Base-by-base conservation (phyloP, 2,888 invertebrate species). In the Erebia aethiops region DNA sequence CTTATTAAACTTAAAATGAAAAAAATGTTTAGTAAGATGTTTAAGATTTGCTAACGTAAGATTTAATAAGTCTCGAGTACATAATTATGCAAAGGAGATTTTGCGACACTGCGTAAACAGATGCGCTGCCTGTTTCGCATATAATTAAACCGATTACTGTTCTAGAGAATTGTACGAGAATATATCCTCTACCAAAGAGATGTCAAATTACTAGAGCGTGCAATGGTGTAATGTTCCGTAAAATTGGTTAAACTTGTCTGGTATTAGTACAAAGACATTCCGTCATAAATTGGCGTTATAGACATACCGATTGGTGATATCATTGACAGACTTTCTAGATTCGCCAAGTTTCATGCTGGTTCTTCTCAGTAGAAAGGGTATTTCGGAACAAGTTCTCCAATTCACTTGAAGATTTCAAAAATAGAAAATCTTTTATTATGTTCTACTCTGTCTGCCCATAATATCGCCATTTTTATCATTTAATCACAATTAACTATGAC, bases 61-160 rank as follows among this genome's bases (percentile, higher is more conserved):
- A 60, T 60, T 41, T 41, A 16, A 41, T 43, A 61, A 18, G 61
- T 46, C 43, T 11, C 61, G 43, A 35, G 7, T 35, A 35, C 43
- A 43, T 43, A 43, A 61, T 61, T 61, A 61, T 61, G 61, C 61
- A 61, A 61, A 61, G 16, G 61, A 43, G 61, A 11, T 57, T 51
- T 51, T 51, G 26, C 51, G n/a, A 63, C 49, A 26, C 63, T 51
- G 51, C 63, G 63, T 63, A 26, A 26, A 35, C 51, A 63, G 49
- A 61, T 61, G 61, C 61, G 51, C 26, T 56, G 43, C 58, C 21
- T 68, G 60, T 66, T 68, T 73, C 49, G 68, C 70, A 71, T 67
- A 72, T 72, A 63, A 72, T 75, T 71, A 51, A 69, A 58, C 60
- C 63, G 67, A 72, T 72, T 74, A 70, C 64, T 64, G 52, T 52